Evolutionary conservation across 2,113 vertebrate genomes (phyloP), one percentile per base, ranked within the genome.

Genomic region (Polyodon spathula): DNA sequence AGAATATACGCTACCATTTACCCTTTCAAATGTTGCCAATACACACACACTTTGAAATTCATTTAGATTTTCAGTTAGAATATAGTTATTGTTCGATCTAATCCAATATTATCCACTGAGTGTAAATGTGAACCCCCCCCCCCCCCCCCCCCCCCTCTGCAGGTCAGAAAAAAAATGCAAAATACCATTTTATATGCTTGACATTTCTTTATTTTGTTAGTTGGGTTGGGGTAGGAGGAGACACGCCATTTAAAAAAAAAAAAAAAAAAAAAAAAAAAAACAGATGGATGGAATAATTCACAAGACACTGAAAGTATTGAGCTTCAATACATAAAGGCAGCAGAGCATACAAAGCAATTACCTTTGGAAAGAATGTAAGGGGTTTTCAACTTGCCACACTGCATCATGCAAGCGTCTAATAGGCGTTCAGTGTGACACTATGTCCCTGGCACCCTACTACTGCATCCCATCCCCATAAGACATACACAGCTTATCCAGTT

Each of bases 321-420:
- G 40, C 51, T 51, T 64, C 65, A 71, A 71, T 67, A 52, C 65
- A 58, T 58, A 58, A 54, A 65, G 44, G 66, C 65, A 67, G 68
- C 56, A 62, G 65, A 67, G 68, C 68, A 62, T 65, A 65, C 68
- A 71, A 71, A 71, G 68, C 65, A 67, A 71, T 71, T 71, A 71
- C 68, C 56, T 55, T 55, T 39, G 60, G 41, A 5, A 52, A 56
- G 40, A 46, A 52, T 16, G 37, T 38, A 54, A 40, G 15, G 55
- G 48, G 57, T 43, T n/a, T 52, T 27, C 8, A 59, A 55, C 38
- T 15, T 42, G 62, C 64, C 58, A 67, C 68, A 64, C 46, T 50
- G 62, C 65, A 64, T 59, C 55, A 59, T 64, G 56, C 16, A 56
- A 52, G 37, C 16, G 61, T 58, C 46, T 46, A 57, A 66, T 42